Conservation (phyloP, 2,888 invertebrate genomes). For the Onthophagus sagittarius region DNA sequence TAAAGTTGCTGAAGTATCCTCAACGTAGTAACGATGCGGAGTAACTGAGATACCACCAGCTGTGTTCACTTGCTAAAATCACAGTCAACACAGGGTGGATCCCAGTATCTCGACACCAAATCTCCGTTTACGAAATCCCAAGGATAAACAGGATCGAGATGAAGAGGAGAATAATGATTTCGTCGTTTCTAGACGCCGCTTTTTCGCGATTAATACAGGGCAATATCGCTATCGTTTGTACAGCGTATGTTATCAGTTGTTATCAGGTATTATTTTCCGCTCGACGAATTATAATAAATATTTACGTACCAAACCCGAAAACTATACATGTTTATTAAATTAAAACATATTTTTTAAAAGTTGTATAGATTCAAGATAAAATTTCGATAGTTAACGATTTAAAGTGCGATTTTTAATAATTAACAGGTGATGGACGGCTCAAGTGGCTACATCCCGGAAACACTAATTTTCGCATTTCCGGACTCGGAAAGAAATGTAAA, state of each 20-base stretch:
- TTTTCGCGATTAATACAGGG: not conserved
- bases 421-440: not conserved
- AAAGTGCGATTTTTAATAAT: not conserved
- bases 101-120: constrained; percentile 58
- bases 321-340: no score
- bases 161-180: no score
- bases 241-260: not conserved
- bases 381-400: not conserved
- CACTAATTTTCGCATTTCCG: constrained; percentile 3
- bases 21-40: constrained; percentile 47
- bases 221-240: not conserved
- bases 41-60: constrained; percentile 98
- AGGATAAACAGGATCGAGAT: not conserved
- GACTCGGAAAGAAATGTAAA: not conserved
- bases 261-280: constrained; percentile 1
- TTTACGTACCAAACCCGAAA: no score
- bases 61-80: constrained; percentile 85
- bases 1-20: not conserved
- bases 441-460: not conserved
- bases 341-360: not conserved
- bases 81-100: constrained; percentile 97
- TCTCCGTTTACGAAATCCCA: not conserved
- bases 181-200: not conserved
- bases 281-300: not conserved
- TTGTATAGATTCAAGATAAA: not conserved